Conservation (phyloP, 2,113 vertebrate genomes). For the Cavia aperea region DNA sequence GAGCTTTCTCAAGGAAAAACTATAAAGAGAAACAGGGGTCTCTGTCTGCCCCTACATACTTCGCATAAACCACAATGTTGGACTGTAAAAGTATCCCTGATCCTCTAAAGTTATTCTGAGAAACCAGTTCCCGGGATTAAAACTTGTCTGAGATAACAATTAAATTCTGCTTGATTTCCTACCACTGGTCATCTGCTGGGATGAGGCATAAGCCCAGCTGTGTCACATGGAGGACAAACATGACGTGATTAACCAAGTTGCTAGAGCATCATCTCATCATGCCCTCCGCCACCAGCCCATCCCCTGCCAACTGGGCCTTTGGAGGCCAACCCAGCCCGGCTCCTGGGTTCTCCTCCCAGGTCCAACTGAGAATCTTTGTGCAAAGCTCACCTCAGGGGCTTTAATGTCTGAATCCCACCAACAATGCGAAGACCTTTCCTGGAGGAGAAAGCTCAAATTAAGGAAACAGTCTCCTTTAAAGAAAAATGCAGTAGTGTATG, state of each 20-base stretch:
- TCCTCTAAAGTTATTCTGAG: not conserved
- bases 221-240: not conserved
- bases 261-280: not conserved
- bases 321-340: not conserved
- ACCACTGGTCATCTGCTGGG: not conserved
- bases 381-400: not conserved
- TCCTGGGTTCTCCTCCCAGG: rapidly evolving
- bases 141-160: not conserved
- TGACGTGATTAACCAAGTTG: not conserved
- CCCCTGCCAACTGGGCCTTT: not conserved
- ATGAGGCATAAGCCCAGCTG: not conserved
- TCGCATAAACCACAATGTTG: not conserved
- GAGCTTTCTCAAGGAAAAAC: not conserved
- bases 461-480: not conserved
- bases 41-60: not conserved
- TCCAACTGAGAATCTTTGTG: not conserved
- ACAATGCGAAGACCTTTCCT: not conserved
- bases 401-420: not conserved
- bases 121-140: not conserved
- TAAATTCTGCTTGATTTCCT: not conserved
- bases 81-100: not conserved
- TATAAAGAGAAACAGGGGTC: not conserved
- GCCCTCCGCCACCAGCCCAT: not conserved
- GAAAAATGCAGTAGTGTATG: not conserved
- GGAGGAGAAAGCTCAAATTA: not conserved